Evolutionary conservation across 2,113 vertebrate species (phyloP), one percentile per base, ranked within the genome.

Genomic region (Halcyon malimbica): DNA sequence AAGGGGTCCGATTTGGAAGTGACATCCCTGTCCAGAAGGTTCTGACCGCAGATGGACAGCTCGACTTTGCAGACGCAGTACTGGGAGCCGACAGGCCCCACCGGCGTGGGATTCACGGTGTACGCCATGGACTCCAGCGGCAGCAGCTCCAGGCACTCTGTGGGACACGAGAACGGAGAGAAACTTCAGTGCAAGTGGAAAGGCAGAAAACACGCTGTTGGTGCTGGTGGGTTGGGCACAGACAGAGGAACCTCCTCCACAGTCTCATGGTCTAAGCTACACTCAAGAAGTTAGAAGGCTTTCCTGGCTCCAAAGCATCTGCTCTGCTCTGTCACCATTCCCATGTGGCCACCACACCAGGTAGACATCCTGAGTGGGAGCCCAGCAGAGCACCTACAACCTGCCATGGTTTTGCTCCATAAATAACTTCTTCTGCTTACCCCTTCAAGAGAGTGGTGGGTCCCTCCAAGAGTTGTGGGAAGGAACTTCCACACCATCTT

Each of bases 1-100:
- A 99, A 99, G 1, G 99, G 99, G 96, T 99, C 99, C 0, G 99
- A 99, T 97, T 99, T 99, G 95, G 99, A 99, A 60, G 99, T 99
- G 87, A 99, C 99, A 17, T 99, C 99, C 53, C 99, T 98, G 96
- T 99, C 99, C 93, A 99, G 98, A 54, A 99, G 99, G 96, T 96
- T 99, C 57, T 98, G 96, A 44, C 99, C 99, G 0, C 98, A 99
- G 78, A 99, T 97, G 0, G 99, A 99, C 73, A 99, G 50, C 96
- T 99, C 99, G 5, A 99, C 99, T 87, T 98, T 99, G 93, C 99
- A 99, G 94, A 99, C 96, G 0, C 99, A 99, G 96, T 99, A 99
- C 96, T 99, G 99, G 90, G 99, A 94, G 64, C 98, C 98, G 1
- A 98, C 29, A 1, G 98, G 98, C 37, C 95, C 96, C 0, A 59